Percentiles rank a stretch among this genome's conserved stretches.
Conservation (phyloP, 2,113 vertebrate species). For the Rafetus swinhoei region DNA sequence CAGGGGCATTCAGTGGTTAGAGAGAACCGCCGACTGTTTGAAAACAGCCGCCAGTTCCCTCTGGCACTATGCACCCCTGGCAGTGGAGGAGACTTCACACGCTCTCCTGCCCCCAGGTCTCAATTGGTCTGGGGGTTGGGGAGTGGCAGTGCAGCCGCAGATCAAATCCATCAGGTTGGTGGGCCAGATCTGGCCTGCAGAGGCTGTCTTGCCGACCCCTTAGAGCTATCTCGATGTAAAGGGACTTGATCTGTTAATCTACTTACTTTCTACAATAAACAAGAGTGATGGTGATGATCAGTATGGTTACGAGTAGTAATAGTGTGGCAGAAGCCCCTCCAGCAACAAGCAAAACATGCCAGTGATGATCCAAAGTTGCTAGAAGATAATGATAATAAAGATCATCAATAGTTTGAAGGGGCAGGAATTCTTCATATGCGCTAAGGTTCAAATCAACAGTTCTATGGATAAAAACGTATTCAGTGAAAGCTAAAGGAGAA, state of each 20-base stretch:
- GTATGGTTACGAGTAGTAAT: background rate
- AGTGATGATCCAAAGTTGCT: background rate
- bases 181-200: too few relatives aligned
- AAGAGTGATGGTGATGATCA: background rate
- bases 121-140: too few relatives aligned
- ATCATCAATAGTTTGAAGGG: background rate
- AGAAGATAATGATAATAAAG: conserved; percentile 15
- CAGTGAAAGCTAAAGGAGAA: background rate
- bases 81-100: too few relatives aligned
- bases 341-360: background rate
- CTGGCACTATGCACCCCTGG: too few relatives aligned
- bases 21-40: too few relatives aligned
- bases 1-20: too few relatives aligned
- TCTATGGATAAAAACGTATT: background rate
- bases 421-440: background rate
- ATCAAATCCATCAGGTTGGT: too few relatives aligned
- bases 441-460: background rate
- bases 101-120: too few relatives aligned
- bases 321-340: conserved; percentile 19
- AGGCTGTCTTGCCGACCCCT: too few relatives aligned
- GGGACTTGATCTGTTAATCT: background rate
- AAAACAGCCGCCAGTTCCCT: too few relatives aligned
- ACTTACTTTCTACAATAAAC: conserved; percentile 6
- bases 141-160: too few relatives aligned
- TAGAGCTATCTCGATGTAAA: background rate